phyloP scores from a whole-genome alignment of 2,888 invertebrate species.

The Bombylius major region DNA sequence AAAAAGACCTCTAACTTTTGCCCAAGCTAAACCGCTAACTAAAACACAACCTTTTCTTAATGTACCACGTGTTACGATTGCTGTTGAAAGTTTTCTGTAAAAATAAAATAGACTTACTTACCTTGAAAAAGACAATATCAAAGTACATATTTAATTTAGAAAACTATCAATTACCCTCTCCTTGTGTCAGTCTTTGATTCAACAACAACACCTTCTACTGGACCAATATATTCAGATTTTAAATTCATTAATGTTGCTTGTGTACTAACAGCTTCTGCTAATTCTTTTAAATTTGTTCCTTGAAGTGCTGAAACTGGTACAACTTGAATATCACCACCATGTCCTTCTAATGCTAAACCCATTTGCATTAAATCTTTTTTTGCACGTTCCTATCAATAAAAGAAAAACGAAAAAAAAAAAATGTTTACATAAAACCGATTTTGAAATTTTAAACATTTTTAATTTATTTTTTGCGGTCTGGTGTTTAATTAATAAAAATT shows the following conservation, averaged over 20 bases:
- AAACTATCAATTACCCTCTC: slow-evolving; percentile 42
- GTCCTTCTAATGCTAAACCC: slow-evolving; percentile 71
- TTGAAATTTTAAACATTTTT: background rate
- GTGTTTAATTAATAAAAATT: no score
- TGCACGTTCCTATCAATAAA: slow-evolving; percentile 49
- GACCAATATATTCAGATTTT: slow-evolving; percentile 67
- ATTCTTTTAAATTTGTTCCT: slow-evolving; percentile 57
- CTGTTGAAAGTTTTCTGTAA: slow-evolving; percentile 69
- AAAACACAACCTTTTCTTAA: slow-evolving; percentile 62
- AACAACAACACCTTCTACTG: slow-evolving; percentile 79
- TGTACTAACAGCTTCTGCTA: slow-evolving; percentile 71
- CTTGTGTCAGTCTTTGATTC: slow-evolving; percentile 64
- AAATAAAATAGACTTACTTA: background rate
- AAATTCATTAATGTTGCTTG: slow-evolving; percentile 84
- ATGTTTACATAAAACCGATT: background rate
- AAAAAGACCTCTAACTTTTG: slow-evolving; percentile 67
- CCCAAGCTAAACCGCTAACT: slow-evolving; percentile 76
- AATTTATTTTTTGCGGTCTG: background rate
- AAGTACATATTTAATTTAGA: background rate
- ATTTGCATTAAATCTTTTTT: slow-evolving; percentile 61
- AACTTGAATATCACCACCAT: slow-evolving; percentile 85
- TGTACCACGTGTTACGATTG: slow-evolving; percentile 75
- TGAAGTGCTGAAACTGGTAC: slow-evolving; percentile 86
- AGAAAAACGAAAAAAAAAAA: background rate
- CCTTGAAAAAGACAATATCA: background rate